Conservation (phyloP, 2,797 vertebrate genomes). For the Mionectes olivaceus region DNA sequence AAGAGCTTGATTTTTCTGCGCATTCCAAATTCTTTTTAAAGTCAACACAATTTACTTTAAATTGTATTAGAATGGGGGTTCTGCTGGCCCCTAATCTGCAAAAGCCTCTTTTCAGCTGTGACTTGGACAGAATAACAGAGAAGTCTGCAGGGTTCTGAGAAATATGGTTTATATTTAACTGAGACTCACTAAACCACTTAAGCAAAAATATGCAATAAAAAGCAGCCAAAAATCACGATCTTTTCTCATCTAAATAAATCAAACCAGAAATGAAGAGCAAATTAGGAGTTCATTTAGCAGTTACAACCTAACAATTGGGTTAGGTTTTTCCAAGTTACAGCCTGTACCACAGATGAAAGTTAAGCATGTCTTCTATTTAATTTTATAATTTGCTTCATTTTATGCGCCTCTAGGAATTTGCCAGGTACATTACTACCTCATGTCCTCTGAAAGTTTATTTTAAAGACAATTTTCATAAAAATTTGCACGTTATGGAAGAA, state of each 20-base stretch:
- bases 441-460: not conserved
- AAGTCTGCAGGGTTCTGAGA: not conserved
- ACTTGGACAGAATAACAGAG: not conserved
- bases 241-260: not conserved
- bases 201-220: not conserved
- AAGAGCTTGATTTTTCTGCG: not conserved
- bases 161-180: not conserved
- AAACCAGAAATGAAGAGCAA: not conserved
- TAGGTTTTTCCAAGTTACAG: not conserved
- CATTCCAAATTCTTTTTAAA: not conserved
- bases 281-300: not conserved
- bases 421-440: not conserved
- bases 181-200: not conserved
- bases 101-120: not conserved
- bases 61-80: not conserved
- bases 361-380: not conserved
- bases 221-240: not conserved
- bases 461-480: not conserved
- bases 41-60: not conserved
- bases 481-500: not conserved
- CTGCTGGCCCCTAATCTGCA: not conserved
- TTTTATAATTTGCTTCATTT: not conserved
- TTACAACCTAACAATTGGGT: not conserved
- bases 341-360: not conserved
- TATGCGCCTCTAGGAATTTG: not conserved